phyloP scores from a whole-genome alignment of 2,113 vertebrate species.

The Ursus arctos region DNA sequence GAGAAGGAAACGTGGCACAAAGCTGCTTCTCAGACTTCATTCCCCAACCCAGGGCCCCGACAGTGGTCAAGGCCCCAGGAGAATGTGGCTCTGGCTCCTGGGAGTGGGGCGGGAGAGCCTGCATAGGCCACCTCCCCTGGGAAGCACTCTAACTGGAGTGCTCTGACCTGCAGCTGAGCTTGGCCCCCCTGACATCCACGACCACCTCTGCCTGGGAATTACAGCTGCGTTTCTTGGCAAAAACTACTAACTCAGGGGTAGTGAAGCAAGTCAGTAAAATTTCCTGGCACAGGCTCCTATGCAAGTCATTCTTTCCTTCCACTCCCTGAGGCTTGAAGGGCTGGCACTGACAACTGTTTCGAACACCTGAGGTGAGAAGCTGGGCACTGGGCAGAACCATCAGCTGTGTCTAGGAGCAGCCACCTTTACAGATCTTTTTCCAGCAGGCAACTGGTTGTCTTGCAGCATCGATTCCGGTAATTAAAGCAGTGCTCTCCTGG shows the following conservation, averaged over 20 bases:
- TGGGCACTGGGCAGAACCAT: background rate
- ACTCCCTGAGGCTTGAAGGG: slow-evolving; percentile 33
- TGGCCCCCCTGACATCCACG: background rate
- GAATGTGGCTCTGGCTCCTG: accelerated
- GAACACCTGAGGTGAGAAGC: background rate
- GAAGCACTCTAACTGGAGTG: background rate
- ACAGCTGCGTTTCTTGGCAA: background rate
- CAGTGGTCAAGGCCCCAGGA: background rate
- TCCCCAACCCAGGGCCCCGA: background rate
- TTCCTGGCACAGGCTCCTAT: background rate
- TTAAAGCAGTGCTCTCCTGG: slow-evolving; percentile 82
- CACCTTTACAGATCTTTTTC: slow-evolving; percentile 46
- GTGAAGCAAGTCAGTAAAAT: slow-evolving; percentile 8
- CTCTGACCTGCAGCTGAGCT: background rate
- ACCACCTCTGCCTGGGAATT: background rate
- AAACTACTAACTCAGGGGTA: background rate
- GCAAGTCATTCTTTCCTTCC: background rate
- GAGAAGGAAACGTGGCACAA: background rate
- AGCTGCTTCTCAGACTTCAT: background rate
- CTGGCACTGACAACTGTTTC: background rate
- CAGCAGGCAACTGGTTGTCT: slow-evolving; percentile 62
- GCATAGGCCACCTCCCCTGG: accelerated
- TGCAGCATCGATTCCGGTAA: slow-evolving; percentile 72
- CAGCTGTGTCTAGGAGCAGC: background rate
- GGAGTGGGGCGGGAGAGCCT: background rate